phyloP scores from a whole-genome alignment of 1,140 invertebrate species.

The Delia radicum region DNA sequence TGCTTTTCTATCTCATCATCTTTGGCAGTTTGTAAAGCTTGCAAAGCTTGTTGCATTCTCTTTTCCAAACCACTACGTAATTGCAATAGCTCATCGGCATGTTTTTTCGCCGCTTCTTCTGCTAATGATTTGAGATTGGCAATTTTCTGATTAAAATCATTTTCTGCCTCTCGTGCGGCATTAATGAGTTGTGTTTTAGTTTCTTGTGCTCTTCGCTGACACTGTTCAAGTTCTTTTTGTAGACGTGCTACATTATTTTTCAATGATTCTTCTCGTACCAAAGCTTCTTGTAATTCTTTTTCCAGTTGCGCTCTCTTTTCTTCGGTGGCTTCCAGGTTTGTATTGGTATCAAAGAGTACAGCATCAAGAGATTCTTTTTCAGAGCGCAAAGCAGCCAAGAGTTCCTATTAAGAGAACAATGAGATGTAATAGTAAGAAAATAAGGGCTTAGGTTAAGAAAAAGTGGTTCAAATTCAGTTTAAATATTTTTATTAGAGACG shows the following conservation, averaged over 20 bases:
- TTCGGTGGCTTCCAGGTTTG: slow-evolving; percentile 73
- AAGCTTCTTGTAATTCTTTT: slow-evolving; percentile 72
- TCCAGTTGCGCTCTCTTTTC: slow-evolving; percentile 70
- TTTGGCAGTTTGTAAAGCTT: slow-evolving; percentile 72
- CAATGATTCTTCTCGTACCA: slow-evolving; percentile 73
- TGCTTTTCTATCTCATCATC: slow-evolving; percentile 72
- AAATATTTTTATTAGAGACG: too few relatives aligned
- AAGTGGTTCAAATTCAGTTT: too few relatives aligned
- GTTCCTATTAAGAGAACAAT: slow-evolving; percentile 62
- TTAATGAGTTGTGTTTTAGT: slow-evolving; percentile 70
- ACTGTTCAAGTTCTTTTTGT: slow-evolving; percentile 72
- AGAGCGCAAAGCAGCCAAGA: slow-evolving; percentile 69
- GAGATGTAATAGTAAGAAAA: neutral
- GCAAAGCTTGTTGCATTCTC: slow-evolving; percentile 69
- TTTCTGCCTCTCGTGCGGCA: slow-evolving; percentile 71
- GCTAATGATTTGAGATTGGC: slow-evolving; percentile 70
- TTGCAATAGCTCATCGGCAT: slow-evolving; percentile 79
- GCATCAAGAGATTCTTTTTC: slow-evolving; percentile 83
- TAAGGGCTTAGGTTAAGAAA: too few relatives aligned
- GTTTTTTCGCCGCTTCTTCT: slow-evolving; percentile 71
- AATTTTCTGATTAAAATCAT: slow-evolving; percentile 74
- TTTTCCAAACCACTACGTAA: slow-evolving; percentile 71
- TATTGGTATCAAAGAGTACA: slow-evolving; percentile 77
- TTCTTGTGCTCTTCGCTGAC: slow-evolving; percentile 72
- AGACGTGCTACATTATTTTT: slow-evolving; percentile 70